These are phyloP conservation scores for Sebastes goodei DNA, from an alignment of 2,797 vertebrate genomes.

Conservation along the genomic window DNA sequence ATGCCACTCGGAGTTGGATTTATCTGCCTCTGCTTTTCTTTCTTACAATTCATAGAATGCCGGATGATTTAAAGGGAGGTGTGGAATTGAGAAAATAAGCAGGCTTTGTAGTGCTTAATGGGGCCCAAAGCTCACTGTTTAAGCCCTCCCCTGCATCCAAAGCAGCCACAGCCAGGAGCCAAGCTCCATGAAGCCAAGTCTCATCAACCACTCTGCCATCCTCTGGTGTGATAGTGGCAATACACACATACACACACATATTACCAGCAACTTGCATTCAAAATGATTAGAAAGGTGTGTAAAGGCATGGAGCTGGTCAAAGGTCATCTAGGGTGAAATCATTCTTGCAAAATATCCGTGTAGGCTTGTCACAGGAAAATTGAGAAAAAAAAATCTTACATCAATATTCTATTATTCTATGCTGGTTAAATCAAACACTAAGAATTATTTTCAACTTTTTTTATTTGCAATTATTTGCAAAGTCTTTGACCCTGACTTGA, in stretches of 20 bases:
- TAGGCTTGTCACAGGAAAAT: background rate
- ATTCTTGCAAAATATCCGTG: background rate
- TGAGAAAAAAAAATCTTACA: background rate
- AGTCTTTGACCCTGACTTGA: background rate
- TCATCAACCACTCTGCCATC: slow-evolving; percentile 82
- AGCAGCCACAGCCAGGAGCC: slow-evolving; percentile 62
- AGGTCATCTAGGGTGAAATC: background rate
- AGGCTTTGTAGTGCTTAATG: slow-evolving; percentile 79
- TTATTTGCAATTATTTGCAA: background rate
- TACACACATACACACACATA: slow-evolving; percentile 61
- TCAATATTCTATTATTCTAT: no score
- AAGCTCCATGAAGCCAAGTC: slow-evolving; percentile 64
- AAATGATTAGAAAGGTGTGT: background rate
- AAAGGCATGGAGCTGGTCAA: background rate
- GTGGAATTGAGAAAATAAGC: slow-evolving; percentile 75
- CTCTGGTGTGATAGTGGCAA: slow-evolving; percentile 79
- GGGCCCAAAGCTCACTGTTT: slow-evolving; percentile 71
- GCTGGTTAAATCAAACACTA: background rate
- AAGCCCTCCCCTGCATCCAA: slow-evolving; percentile 71
- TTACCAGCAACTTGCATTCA: slow-evolving; percentile 4
- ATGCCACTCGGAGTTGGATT: slow-evolving; percentile 74
- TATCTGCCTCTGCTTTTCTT: slow-evolving; percentile 67
- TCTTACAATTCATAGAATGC: slow-evolving; percentile 71
- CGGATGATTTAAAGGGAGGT: slow-evolving; percentile 72
- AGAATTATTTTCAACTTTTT: background rate